Evolutionary conservation across 1,140 invertebrate species (phyloP), one percentile per base, ranked within the genome.

Genomic region (Linepithema humile): DNA sequence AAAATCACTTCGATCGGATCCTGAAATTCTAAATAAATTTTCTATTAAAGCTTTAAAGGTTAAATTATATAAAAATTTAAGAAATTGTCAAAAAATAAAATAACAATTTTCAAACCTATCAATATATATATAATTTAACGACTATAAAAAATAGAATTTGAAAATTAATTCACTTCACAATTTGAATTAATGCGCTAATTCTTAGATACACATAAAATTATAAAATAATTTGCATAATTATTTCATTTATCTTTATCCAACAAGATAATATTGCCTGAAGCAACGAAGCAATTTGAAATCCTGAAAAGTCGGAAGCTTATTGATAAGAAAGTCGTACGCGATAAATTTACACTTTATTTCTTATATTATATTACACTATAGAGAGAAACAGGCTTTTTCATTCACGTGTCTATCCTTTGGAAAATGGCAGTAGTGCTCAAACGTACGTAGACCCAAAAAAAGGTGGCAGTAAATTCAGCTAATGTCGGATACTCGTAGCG

Each of bases 361-460:
- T 82, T 82, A 89, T 74, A 74, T 86, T 90, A 90, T 89, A 90
- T 92, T 92, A 91, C 89, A 92, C 88, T 92, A 92, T 92, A 90
- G 82, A n/a, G n/a, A n/a, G n/a, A n/a, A n/a, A 92, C 90, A 85
- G 83, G 90, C 85, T 86, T 87, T 83, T 85, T 85, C 78, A 12
- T 45, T 45, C 86, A 91, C 69, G 82, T 89, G 59, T 89, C 88
- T 90, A 89, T 89, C 70, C 74, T 86, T 90, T 93, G 85, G 90
- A 92, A 92, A 92, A 93, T 93, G 92, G 92, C 92, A 93, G 92
- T 93, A 91, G 89, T 92, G 88, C 90, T 91, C 86, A 92, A 93
- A 92, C 83, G 88, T 90, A 90, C 84, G 59, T 88, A 91, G 88
- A 92, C 88, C 87, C 88, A 91, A 92, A 88, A 64, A 90, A 91